phyloP scores from a whole-genome alignment of 2,888 invertebrate genomes.

The Phyto melanocephala region DNA sequence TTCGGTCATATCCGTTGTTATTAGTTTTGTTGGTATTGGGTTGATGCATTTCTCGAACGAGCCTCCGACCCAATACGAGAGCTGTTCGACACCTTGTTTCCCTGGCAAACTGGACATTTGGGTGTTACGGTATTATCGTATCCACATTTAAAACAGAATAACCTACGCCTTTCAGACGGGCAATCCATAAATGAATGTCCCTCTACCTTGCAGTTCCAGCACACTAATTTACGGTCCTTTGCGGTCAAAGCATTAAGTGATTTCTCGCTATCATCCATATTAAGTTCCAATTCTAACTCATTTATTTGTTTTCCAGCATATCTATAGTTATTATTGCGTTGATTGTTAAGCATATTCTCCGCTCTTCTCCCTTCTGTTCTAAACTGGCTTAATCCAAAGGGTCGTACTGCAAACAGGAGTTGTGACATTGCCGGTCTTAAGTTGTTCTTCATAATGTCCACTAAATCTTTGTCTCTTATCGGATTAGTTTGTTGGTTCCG shows the following conservation, averaged over 20 bases:
- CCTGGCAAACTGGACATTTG: slow-evolving; percentile 2
- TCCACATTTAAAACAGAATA: slow-evolving; percentile 1
- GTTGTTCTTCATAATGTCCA: too few species aligned
- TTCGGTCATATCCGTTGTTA: neutral
- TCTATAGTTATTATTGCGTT: neutral
- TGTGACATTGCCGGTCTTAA: too few species aligned
- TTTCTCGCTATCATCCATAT: too few species aligned
- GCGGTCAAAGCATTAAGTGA: neutral
- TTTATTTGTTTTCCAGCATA: too few species aligned
- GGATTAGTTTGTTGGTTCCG: too few species aligned
- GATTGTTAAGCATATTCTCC: neutral
- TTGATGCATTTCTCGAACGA: neutral
- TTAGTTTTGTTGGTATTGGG: neutral
- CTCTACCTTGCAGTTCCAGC: neutral
- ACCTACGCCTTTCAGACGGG: too few species aligned
- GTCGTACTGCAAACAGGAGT: too few species aligned
- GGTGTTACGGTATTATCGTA: neutral
- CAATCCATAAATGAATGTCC: neutral
- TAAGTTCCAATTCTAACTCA: neutral
- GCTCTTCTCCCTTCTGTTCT: slow-evolving; percentile 1
- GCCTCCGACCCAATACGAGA: slow-evolving; percentile 12
- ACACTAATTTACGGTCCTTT: neutral
- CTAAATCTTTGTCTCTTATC: too few species aligned
- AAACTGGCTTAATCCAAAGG: neutral
- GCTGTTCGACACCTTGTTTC: neutral